Evolutionary conservation across 2,113 vertebrate species (phyloP).

Genomic region (Ceuthmochares aereus): DNA sequence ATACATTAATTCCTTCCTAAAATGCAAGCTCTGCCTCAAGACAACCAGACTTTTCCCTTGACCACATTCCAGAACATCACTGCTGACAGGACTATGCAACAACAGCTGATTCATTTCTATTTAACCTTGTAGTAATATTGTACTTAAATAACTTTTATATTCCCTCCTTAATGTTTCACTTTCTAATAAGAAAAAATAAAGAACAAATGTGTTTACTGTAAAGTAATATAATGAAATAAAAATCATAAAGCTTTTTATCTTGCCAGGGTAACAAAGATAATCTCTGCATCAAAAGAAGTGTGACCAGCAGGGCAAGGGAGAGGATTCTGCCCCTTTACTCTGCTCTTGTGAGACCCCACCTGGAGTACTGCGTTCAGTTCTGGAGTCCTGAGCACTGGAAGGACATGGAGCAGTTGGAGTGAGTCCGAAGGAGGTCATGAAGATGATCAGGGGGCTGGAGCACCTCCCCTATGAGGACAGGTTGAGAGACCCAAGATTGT

Average conservation of each 20-base stretch:
- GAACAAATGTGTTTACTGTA: neutral
- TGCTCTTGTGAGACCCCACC: no score
- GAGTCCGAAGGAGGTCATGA: no score
- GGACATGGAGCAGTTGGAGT: no score
- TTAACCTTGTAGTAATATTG: neutral
- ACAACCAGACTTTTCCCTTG: neutral
- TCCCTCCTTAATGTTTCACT: neutral
- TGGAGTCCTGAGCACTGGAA: no score
- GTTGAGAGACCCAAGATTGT: no score
- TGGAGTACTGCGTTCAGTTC: no score
- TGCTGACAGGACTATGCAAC: neutral
- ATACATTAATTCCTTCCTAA: neutral
- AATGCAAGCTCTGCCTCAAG: neutral
- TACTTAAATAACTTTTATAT: neutral
- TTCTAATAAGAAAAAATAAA: neutral
- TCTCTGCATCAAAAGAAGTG: no score
- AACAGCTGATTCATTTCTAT: neutral
- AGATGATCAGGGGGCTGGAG: no score
- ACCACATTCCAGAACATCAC: neutral
- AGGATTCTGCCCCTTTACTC: no score
- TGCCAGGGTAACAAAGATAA: neutral
- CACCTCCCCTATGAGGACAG: no score
- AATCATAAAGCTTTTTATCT: neutral
- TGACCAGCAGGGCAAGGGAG: no score
- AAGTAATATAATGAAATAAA: neutral